Conservation (phyloP, 2,113 vertebrate species). For the Bathybates hornii region DNA sequence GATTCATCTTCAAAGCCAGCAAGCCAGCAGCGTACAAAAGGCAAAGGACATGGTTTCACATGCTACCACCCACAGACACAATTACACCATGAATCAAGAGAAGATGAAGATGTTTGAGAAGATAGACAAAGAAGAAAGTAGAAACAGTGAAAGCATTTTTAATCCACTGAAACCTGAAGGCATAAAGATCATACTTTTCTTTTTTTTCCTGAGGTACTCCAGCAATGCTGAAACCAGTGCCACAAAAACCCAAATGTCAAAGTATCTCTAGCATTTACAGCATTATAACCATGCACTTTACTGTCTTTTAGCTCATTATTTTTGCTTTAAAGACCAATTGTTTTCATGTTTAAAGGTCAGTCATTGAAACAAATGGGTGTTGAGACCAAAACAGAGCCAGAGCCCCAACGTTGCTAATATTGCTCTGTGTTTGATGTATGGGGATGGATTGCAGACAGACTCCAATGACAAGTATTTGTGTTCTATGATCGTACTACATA, state of each 20-base stretch:
- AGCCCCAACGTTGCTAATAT: not conserved
- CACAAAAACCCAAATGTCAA: not conserved
- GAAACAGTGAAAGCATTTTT: not conserved
- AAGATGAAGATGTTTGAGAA: not conserved
- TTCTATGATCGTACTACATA: not conserved
- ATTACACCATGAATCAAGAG: not conserved
- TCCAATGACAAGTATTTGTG: not conserved
- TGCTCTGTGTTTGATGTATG: not conserved
- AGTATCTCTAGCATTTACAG: not conserved
- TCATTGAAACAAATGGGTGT: not conserved
- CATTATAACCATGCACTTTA: not conserved
- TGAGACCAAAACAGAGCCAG: not conserved
- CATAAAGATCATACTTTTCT: not conserved
- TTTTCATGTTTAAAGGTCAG: not conserved
- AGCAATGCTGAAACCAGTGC: not conserved
- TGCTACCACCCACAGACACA: constrained; percentile 21
- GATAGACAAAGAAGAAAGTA: not conserved
- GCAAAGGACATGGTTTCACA: constrained; percentile 5
- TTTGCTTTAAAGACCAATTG: not conserved
- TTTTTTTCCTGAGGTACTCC: not conserved
- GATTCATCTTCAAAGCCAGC: constrained; percentile 65
- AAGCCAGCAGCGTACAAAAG: constrained; percentile 18
- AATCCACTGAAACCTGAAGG: not conserved
- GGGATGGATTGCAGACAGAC: not conserved
- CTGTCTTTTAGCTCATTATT: not conserved